Base-by-base conservation (phyloP, 2,797 vertebrate genomes). In the Somateria mollissima region DNA sequence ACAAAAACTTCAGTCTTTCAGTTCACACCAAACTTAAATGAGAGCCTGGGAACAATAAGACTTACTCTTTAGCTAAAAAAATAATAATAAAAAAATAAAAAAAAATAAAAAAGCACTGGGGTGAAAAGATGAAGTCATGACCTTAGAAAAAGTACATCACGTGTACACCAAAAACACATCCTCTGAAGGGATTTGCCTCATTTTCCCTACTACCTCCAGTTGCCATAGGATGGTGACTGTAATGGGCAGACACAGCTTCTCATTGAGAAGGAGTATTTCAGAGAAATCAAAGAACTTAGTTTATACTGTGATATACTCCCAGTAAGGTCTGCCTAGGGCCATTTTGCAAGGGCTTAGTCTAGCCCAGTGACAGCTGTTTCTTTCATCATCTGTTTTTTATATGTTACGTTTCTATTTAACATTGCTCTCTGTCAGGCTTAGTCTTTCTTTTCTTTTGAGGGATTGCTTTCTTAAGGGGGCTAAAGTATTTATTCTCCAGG, bases 321-420 rank as follows among this genome's bases (percentile, higher is more conserved):
- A 75, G 34, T 14, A 78, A 75, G 60, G 9, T 66, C 73, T 93
- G 79, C 34, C 66, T 87, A 41, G 21, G 62, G 66, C 45, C 1
- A 0, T 72, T 91, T 60, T 72, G 30, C 53, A 85, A 87, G 49
- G 62, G 13, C 20, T 84, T 84, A 41, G n/a, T 74, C 37, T 51
- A 92, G 66, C 56, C 32, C 69, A 78, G 51, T 53, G 79, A 75
- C 76, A 92, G 73, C 66, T 94, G 80, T 88, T 95, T 91, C 87
- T 88, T 92, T 88, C 84, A 91, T 84, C 56, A 89, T 91, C 47
- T 82, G 24, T 8, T 77, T 92, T 91, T 81, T 61, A 36, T 65
- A 70, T 74, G 24, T 75, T 65, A 54, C 30, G 13, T 86, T 93
- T 75, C 37, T 80, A 39, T 49, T 78, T 74, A 75, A 78, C 69